Evolutionary conservation across 2,888 invertebrate genomes (phyloP).

Genomic region (Linnaemya vulpina): DNA sequence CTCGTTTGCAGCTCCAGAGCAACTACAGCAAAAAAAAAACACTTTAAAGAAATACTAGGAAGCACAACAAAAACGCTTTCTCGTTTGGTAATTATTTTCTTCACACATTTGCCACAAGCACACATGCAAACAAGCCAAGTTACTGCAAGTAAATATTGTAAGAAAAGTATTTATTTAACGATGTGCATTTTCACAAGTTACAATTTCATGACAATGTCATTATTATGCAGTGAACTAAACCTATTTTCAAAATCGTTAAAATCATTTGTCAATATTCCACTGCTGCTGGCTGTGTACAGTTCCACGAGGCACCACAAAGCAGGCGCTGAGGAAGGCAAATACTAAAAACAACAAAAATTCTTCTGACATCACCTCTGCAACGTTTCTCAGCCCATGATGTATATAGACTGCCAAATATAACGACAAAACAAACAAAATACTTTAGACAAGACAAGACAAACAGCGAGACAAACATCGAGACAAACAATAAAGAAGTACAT

Average conservation of each 20-base stretch:
- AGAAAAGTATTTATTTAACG: conserved; percentile 49
- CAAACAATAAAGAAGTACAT: conserved; percentile 64
- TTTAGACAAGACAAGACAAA: conserved; percentile 51
- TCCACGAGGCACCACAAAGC: conserved; percentile 9
- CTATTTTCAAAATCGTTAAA: conserved; percentile 64
- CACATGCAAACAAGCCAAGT: conserved; percentile 1
- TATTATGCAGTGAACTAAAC: conserved; percentile 69
- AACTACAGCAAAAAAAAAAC: neutral
- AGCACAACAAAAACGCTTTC: conserved; percentile 15
- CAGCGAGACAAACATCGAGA: conserved; percentile 46
- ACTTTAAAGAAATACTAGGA: conserved; percentile 24
- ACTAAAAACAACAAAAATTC: neutral
- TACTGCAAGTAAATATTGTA: conserved; percentile 22
- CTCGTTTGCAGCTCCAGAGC: conserved; percentile 7
- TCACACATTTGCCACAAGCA: conserved; percentile 52
- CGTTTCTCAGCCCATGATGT: conserved; percentile 25
- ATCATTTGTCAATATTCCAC: conserved; percentile 70
- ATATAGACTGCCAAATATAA: conserved; percentile 46
- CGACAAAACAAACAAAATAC: conserved; percentile 55
- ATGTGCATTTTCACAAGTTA: conserved; percentile 62
- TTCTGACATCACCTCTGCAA: neutral
- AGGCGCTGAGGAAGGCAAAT: neutral
- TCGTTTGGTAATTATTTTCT: conserved; percentile 60
- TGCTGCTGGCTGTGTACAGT: conserved; percentile 4
- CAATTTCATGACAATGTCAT: conserved; percentile 72